These are phyloP conservation scores for Connochaetes taurinus DNA, from an alignment of 2,113 vertebrate genomes.

Conservation along the genomic window DNA sequence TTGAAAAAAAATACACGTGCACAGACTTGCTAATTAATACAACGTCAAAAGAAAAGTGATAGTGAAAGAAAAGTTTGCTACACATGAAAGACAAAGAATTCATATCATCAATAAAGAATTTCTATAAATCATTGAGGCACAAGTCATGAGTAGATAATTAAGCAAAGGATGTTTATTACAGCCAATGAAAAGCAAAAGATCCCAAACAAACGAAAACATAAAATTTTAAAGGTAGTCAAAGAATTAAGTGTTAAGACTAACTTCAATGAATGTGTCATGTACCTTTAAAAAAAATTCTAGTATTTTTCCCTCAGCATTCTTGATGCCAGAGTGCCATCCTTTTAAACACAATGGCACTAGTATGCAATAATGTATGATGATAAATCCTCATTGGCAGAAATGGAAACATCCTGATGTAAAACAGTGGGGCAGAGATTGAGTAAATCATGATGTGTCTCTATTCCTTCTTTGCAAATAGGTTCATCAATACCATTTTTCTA, in stretches of 20 bases:
- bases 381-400: neutral
- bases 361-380: neutral
- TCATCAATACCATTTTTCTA: neutral
- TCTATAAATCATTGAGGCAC: neutral
- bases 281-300: neutral
- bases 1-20: neutral
- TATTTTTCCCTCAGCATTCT: neutral
- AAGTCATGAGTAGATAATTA: neutral
- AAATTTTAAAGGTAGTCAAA: neutral
- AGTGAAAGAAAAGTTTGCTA: neutral
- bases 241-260: neutral
- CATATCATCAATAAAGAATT: neutral
- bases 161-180: neutral
- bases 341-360: neutral
- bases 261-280: fast-evolving
- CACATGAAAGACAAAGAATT: neutral
- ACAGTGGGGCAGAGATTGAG: neutral
- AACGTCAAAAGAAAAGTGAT: neutral
- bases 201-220: neutral
- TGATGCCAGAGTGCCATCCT: neutral
- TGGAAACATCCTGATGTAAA: neutral
- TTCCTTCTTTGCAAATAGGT: neutral
- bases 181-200: neutral
- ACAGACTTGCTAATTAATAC: neutral
- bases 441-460: neutral